Evolutionary conservation across 2,113 vertebrate genomes (phyloP).

Genomic region (Heterochromis multidens): DNA sequence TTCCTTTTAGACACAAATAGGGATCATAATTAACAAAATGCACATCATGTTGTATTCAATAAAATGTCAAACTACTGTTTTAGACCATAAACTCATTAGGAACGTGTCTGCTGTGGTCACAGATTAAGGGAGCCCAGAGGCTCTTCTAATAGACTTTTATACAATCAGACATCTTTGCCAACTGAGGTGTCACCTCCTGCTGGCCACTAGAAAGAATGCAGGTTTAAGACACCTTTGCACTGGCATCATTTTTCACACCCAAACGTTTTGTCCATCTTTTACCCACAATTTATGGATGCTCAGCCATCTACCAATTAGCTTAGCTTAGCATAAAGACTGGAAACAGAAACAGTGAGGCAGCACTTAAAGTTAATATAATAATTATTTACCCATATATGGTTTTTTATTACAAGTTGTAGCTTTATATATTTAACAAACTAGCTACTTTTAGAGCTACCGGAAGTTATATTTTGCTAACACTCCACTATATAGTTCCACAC

Average conservation of each 20-base stretch:
- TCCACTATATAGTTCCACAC: neutral
- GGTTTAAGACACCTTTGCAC: no score
- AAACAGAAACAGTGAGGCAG: neutral
- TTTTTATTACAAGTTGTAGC: neutral
- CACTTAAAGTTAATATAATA: neutral
- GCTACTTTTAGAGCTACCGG: neutral
- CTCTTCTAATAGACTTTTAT: neutral
- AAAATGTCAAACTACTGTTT: neutral
- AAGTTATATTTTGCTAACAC: neutral
- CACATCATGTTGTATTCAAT: neutral
- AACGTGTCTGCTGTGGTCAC: neutral
- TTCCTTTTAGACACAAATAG: neutral
- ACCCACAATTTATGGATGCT: neutral
- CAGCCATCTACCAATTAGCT: neutral
- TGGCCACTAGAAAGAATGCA: neutral
- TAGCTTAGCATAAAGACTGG: neutral
- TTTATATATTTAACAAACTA: neutral
- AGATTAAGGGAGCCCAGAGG: neutral
- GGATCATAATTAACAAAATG: neutral
- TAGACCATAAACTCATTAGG: neutral
- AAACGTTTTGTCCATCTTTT: neutral
- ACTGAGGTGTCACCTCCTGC: neutral
- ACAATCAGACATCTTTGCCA: neutral
- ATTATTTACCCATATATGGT: neutral
- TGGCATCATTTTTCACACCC: neutral